phyloP scores from a whole-genome alignment of 2,888 invertebrate genomes.

The Dryobotodes eremita region DNA sequence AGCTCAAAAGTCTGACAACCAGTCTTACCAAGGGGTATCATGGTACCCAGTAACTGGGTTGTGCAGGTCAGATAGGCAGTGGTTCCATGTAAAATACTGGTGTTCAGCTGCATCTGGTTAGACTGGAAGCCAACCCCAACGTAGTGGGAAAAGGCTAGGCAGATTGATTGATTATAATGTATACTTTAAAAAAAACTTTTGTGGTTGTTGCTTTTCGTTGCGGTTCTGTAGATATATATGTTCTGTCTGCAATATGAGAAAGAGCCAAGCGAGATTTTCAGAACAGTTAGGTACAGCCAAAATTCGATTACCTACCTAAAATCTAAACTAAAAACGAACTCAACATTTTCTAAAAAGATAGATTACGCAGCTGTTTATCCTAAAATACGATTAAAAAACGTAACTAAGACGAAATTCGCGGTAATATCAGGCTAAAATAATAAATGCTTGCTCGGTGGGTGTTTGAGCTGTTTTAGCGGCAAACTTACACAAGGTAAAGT shows the following conservation, averaged over 20 bases:
- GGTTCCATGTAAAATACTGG: neutral
- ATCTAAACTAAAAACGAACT: neutral
- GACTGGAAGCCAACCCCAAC: neutral
- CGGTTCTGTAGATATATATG: neutral
- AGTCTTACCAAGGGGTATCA: neutral
- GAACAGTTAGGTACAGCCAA: neutral
- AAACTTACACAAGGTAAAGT: constrained; percentile 83
- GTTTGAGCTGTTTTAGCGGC: constrained; percentile 78
- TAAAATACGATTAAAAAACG: constrained; percentile 1
- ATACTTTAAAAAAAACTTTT: neutral
- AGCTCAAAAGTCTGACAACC: neutral
- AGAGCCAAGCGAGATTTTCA: neutral
- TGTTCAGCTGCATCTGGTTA: neutral
- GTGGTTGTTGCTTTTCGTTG: neutral
- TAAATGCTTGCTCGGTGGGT: constrained; percentile 76
- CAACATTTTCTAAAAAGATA: neutral
- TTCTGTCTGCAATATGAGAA: neutral
- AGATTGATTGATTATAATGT: neutral
- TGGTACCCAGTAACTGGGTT: neutral
- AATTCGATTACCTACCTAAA: neutral
- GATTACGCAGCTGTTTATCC: neutral
- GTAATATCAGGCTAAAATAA: constrained; percentile 74
- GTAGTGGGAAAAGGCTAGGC: neutral
- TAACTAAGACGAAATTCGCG: constrained; percentile 53
- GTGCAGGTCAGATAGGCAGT: neutral